A percentile compares a stretch with the other conserved stretches of the same genome.
Conservation (phyloP, 2,113 vertebrate genomes). For the Hemiprocne comata region DNA sequence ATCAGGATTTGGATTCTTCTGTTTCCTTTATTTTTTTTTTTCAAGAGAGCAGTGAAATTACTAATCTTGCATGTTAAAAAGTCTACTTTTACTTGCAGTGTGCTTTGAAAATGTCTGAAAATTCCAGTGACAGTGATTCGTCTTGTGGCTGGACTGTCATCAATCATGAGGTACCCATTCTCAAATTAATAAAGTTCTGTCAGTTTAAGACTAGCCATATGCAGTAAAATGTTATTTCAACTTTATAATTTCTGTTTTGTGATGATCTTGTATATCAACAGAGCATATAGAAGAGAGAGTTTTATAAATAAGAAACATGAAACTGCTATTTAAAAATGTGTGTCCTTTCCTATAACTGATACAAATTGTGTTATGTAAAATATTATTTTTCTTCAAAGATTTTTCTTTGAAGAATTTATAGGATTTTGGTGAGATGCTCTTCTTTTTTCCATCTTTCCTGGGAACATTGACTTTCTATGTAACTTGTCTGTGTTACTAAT, state of each 20-base stretch:
- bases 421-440: neutral
- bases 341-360: neutral
- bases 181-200: neutral
- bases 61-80: neutral
- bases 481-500: neutral
- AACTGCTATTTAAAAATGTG: neutral
- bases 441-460: neutral
- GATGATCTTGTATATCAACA: neutral
- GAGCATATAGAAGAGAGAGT: neutral
- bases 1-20: neutral
- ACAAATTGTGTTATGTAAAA: neutral
- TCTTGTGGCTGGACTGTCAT: conserved; percentile 98
- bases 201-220: neutral
- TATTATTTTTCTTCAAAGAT: neutral
- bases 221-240: neutral
- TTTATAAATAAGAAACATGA: neutral
- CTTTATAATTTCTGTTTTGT: neutral
- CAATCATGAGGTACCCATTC: conserved; percentile 87
- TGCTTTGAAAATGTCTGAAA: conserved; percentile 87
- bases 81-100: conserved; percentile 63
- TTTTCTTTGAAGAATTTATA: neutral
- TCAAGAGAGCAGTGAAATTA: neutral
- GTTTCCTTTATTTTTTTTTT: neutral
- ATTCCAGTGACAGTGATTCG: conserved; percentile 93
- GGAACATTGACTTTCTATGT: neutral